These are phyloP conservation scores for Perizoma flavofasciatum DNA, from an alignment of 2,888 invertebrate species.

Conservation along the genomic window DNA sequence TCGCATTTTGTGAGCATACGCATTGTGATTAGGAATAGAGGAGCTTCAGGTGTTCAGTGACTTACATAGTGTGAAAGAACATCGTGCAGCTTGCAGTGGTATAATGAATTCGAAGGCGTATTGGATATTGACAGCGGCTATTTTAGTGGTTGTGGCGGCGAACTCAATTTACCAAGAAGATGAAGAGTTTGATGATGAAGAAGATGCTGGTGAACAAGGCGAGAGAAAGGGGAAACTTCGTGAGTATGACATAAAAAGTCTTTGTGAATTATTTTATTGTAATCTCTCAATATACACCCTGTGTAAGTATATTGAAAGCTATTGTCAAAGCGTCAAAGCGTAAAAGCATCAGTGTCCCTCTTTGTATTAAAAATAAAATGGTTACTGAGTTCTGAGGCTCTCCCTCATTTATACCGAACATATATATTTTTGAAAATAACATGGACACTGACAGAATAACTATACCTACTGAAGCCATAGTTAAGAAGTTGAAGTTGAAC, in stretches of 20 bases:
- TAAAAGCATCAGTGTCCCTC: no score
- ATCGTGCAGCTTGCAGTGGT: background rate
- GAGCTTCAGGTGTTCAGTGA: slow-evolving; percentile 33
- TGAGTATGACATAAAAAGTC: slow-evolving; percentile 47
- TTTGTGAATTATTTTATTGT: background rate
- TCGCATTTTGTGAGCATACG: slow-evolving; percentile 57
- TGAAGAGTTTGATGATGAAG: slow-evolving; percentile 38
- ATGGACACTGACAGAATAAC: no score
- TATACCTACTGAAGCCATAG: no score
- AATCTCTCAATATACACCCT: background rate
- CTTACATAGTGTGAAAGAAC: slow-evolving; percentile 17
- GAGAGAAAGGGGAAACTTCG: slow-evolving; percentile 66
- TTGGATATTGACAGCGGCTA: slow-evolving; percentile 49
- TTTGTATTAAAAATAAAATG: no score
- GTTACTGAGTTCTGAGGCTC: no score
- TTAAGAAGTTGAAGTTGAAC: no score
- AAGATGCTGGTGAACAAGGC: slow-evolving; percentile 33
- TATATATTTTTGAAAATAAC: no score
- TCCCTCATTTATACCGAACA: no score
- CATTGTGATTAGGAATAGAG: slow-evolving; percentile 36
- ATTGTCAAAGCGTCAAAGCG: no score
- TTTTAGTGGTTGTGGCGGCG: slow-evolving; percentile 54
- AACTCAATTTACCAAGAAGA: slow-evolving; percentile 52
- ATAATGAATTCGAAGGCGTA: slow-evolving; percentile 55
- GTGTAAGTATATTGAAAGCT: no score